Base-by-base conservation (phyloP, 2,113 vertebrate genomes). In the Oceanites oceanicus region DNA sequence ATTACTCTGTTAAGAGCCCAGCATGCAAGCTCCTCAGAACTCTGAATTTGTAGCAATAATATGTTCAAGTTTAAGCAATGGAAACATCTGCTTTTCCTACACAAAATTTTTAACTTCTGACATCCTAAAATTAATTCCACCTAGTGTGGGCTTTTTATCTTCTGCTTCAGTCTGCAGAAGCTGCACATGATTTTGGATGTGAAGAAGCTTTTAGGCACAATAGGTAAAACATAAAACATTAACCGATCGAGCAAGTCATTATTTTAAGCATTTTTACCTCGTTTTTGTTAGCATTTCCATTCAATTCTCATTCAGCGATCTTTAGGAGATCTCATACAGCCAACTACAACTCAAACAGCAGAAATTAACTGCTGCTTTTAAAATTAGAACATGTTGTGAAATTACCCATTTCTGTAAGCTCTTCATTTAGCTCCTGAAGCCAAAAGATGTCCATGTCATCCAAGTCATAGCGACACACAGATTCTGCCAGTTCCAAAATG, bases 391-490 rank as follows among this genome's bases (percentile, higher is more conserved):
- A 5, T 62, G 70, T 72, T 86, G 80, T 74, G 79, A 85, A 68
- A 80, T 97, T 97, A 99, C 99, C 99, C 99, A 99, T 99, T 90
- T 98, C 97, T 40, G 95, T 89, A 29, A 99, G 99, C 88, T 99
- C 98, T 42, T 94, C 97, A 97, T 99, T 99, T 91, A 99, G 98
- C 27, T 98, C 88, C 53, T 98, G 98, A 62, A 99, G 99, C 99
- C 99, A 99, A 95, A 98, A 98, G 36, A 99, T 98, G 95, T 99
- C 99, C 98, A 99, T 98, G 85, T 99, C 99, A 71, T 99, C 99
- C 97, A 99, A 98, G 87, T 99, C 99, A 84, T 99, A 99, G 91
- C 99, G 99, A 96, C 99, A 99, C 98, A 99, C 97, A 94, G 98
- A 98, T 96, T 99, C 99, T 4, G 99, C 99, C 96, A 99, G 78